A percentile compares a stretch with the other conserved stretches of the same genome.
Evolutionary conservation across 2,113 vertebrate genomes (phyloP).

Genomic region (Leucoraja erinaceus): DNA sequence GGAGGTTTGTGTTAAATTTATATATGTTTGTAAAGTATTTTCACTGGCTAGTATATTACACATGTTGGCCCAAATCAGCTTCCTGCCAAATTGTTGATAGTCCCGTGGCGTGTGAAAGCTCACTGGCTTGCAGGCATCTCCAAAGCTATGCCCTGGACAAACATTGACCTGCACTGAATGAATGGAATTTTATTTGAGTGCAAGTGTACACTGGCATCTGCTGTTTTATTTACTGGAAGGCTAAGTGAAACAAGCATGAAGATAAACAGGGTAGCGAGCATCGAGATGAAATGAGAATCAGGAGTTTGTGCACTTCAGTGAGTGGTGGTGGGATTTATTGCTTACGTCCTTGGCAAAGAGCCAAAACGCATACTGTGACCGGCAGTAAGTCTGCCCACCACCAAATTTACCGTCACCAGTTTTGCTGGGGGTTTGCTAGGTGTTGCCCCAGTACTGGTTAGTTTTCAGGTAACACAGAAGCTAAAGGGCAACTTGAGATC

Average conservation of each 20-base stretch:
- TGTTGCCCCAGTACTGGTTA: not conserved
- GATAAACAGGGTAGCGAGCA: not conserved
- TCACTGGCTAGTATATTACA: not conserved
- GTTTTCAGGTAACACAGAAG: not conserved
- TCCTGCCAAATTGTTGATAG: not conserved
- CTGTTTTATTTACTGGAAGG: not conserved
- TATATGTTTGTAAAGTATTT: not conserved
- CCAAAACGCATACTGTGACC: not conserved
- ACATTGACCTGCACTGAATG: not conserved
- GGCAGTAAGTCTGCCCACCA: not conserved
- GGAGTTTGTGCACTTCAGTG: not conserved
- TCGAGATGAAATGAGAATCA: not conserved
- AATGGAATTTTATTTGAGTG: not conserved
- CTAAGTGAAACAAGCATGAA: not conserved
- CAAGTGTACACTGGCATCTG: not conserved
- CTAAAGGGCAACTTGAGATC: not conserved
- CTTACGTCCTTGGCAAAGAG: not conserved
- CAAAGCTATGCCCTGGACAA: not conserved
- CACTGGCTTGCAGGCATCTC: not conserved
- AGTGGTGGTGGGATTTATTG: not conserved
- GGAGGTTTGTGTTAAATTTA: not conserved
- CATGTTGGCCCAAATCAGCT: not conserved
- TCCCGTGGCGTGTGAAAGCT: not conserved
- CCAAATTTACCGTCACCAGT: not conserved
- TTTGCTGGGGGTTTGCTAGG: not conserved